Evolutionary conservation across 2,113 vertebrate genomes (phyloP).

Genomic region (Elachura formosa): DNA sequence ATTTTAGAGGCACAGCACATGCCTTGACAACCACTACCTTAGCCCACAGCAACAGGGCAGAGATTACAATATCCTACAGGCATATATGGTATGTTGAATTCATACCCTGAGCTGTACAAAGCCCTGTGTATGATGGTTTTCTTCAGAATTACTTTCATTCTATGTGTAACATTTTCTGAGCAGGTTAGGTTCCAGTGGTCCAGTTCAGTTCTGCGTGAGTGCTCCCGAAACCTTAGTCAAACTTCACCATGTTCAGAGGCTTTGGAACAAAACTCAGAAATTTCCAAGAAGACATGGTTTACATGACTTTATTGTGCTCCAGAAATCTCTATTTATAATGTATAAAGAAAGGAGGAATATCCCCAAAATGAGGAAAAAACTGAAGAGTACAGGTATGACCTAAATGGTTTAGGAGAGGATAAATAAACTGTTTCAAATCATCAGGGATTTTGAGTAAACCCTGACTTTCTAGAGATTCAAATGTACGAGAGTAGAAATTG

Average conservation of each 20-base stretch:
- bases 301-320: not conserved
- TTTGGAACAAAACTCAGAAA: not conserved
- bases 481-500: constrained; percentile 57
- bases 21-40: not conserved
- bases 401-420: not conserved
- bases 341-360: not conserved
- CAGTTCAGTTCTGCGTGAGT: not conserved
- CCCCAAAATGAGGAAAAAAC: not conserved
- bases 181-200: not conserved
- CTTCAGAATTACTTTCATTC: constrained; percentile 1
- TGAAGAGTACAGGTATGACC: not conserved
- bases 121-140: not conserved
- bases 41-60: not conserved
- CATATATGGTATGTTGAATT: not conserved
- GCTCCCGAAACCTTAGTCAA: not conserved
- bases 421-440: constrained; percentile 15
- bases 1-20: not conserved
- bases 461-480: constrained; percentile 30
- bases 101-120: not conserved
- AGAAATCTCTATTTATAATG: not conserved
- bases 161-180: not conserved
- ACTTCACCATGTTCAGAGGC: not conserved
- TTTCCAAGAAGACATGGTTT: not conserved
- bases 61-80: not conserved
- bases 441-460: constrained; percentile 14